Evolutionary conservation across 64 coral and sea anemone species (phyloP), one percentile per base, ranked within the genome.

Genomic region (Dendronephthya gigantea): DNA sequence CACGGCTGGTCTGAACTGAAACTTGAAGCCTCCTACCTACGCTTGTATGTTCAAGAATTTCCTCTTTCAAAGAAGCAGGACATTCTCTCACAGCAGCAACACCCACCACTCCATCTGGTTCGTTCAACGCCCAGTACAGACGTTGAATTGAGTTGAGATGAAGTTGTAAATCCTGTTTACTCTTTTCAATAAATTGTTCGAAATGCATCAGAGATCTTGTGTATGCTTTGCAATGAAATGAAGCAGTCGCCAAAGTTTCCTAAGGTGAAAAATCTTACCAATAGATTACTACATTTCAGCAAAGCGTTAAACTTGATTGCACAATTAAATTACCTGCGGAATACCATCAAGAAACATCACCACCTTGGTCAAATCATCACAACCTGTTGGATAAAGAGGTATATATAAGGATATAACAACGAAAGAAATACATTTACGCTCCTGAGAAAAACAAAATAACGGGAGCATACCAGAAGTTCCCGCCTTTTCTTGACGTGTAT

Each of bases 171-270:
- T 93, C 94, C 50, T 93, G 43, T 32, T 86, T 83, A 43, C 93
- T 83, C 7, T 84, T 87, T 28, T 89, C 81, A 41, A 97, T 93
- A 32, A 97, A 97, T 5, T 92, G 85, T 49, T 97, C 94, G 49
- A 97, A 97, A 81, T 97, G 94, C 94, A 97, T 97, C 81, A 97
- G 75, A 7, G 94, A 92, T 39, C 94, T 89, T 8, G 94, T 86
- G 88, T 97, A 97, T 1, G 94, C 94, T 82, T 97, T 97, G 82
- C 94, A 93, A 84, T 97, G 87, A 49, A 93, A 97, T 1, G 94
- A 97, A 2, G 94, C 94, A 47, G 85, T 83, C 9, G 94, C 91
- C 50, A 97, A 48, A 32, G 93, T 89, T 55, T 97, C 87, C 94
- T 97, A 39, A 11, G 48, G 9, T 0, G 92, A 34, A 5, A 9